Evolutionary conservation across 2,113 vertebrate species (phyloP).

Genomic region (Cricetomys ansorgei): DNA sequence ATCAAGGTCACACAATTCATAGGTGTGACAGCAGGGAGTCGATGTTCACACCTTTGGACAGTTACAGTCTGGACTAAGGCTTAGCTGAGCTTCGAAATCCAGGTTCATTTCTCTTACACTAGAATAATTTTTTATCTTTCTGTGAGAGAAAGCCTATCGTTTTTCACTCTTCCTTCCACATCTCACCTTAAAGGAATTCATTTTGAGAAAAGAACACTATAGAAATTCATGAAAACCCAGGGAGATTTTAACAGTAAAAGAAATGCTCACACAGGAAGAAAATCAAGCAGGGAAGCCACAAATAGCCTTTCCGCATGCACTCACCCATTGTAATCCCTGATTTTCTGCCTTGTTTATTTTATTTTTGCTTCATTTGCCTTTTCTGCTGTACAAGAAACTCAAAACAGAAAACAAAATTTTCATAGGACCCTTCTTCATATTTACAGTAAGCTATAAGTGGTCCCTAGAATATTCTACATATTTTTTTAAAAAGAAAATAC

Average conservation of each 20-base stretch:
- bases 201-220: background rate
- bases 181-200: background rate
- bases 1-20: background rate
- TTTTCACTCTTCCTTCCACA: background rate
- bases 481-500: background rate
- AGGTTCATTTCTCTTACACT: background rate
- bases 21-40: background rate
- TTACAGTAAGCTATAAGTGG: background rate
- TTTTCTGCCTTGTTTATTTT: background rate
- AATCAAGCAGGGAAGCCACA: background rate
- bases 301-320: background rate
- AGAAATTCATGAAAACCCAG: slow-evolving; percentile 21
- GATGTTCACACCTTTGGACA: background rate
- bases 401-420: background rate
- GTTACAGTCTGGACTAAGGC: background rate
- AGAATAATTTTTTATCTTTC: background rate
- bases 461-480: background rate
- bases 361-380: background rate
- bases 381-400: background rate
- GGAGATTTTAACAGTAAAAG: background rate
- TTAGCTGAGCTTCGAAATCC: slow-evolving; percentile 34
- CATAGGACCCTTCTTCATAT: background rate
- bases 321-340: background rate
- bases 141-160: background rate
- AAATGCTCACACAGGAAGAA: background rate